Base-by-base conservation (phyloP, 1,140 invertebrate species). In the Batillaria attramentaria region DNA sequence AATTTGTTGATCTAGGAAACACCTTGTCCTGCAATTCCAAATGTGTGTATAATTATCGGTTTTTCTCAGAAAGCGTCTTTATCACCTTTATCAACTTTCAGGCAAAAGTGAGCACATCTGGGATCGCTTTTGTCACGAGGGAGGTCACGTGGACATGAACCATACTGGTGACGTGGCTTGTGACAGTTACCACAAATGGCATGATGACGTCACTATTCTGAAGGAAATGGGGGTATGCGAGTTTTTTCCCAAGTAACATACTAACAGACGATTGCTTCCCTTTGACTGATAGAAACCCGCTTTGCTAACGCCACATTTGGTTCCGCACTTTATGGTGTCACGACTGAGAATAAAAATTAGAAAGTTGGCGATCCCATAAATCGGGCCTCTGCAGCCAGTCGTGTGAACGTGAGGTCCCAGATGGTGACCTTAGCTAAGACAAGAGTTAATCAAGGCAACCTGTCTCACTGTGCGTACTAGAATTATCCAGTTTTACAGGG, bases 181-280 rank as follows among this genome's bases (percentile, higher is more conserved):
- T 79, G 93, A 95, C 87, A 94, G 94, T 13, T 95, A 95, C 88
- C 90, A 95, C 85, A 90, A 93, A 57, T 94, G 93, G 85, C 87
- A 91, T 57, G 92, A 94, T 79, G 95, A 95, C 89, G 92, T 95
- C 0, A 87, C 92, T 46, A 88, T 93, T 31, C 84, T 95, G 1
- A 90, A 90, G 79, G 79, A 87, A 54, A 37, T 91, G 10, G 90
- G 91, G 57, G 91, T 94, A 89, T 78, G 81, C 73, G 62, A 37
- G 20, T 18, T 6, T 54, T 3, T 43, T 35, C 28, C 35, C 28
- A 24, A 70, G 65, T 50, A 24, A 24, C 24, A 24, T 50, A 24
- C 24, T 8, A 13, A 24, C 24, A 24, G 10, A 50, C 24, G 46
- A 13, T 8, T 50, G 46, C 24, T 8, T 50, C 10, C 24, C 10